phyloP scores from a whole-genome alignment of 2,888 invertebrate species.

The Ashinkailepas kermadecensis region DNA sequence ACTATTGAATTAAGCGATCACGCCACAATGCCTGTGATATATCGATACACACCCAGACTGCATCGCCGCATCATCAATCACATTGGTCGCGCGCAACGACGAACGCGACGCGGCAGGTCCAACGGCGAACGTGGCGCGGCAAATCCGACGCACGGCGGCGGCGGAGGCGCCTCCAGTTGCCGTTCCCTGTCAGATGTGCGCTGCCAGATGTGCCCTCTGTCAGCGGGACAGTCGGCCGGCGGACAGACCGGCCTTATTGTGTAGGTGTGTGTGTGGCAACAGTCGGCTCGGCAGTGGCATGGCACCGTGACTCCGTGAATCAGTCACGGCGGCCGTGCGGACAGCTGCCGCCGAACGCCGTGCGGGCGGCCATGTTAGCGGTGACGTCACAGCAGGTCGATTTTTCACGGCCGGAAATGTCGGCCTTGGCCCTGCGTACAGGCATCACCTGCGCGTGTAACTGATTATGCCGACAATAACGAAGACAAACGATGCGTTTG shows the following conservation, averaged over 20 bases:
- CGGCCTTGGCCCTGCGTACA: background rate
- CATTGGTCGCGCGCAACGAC: background rate
- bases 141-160: too few species aligned
- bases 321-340: background rate
- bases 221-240: too few species aligned
- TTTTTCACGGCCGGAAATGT: background rate
- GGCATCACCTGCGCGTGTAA: background rate
- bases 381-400: background rate
- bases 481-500: background rate
- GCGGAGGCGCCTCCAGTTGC: too few species aligned
- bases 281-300: too few species aligned
- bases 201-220: too few species aligned
- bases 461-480: background rate
- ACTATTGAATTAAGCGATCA: slow-evolving; percentile 3
- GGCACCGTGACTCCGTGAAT: background rate
- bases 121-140: too few species aligned
- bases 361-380: background rate
- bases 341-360: background rate
- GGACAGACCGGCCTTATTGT: too few species aligned
- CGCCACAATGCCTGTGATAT: background rate
- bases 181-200: too few species aligned
- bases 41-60: background rate
- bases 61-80: background rate
- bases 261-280: too few species aligned
- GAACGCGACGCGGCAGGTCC: too few species aligned